These are phyloP conservation scores for Drosophila murphyi DNA, from an alignment of 1,140 invertebrate species.

Conservation along the genomic window DNA sequence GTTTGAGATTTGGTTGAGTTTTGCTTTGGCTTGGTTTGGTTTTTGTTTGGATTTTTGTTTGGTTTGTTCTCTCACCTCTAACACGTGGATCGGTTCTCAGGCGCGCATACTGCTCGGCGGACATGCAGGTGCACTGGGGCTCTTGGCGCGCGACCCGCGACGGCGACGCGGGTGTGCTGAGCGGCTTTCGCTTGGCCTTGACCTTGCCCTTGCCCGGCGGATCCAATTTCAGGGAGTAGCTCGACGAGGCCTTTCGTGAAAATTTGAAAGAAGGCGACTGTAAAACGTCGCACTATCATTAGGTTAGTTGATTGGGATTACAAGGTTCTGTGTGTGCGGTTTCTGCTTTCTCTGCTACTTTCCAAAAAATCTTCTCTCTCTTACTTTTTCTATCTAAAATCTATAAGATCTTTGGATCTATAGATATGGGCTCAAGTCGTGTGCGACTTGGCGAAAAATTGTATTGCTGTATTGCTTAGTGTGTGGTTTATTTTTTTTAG, in stretches of 20 bases:
- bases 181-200: conserved; percentile 93
- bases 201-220: conserved; percentile 93
- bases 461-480: conserved; percentile 32
- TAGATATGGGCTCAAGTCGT: conserved; percentile 23
- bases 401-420: conserved; percentile 7
- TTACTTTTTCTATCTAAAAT: conserved; percentile 27
- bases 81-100: conserved; percentile 94
- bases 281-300: conserved; percentile 88
- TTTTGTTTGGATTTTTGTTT: conserved; percentile 42
- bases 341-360: conserved; percentile 56
- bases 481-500: conserved; percentile 28
- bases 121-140: conserved; percentile 97
- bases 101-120: conserved; percentile 94
- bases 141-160: conserved; percentile 90
- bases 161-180: conserved; percentile 97
- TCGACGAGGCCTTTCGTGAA: conserved; percentile 97
- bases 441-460: conserved; percentile 28
- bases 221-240: conserved; percentile 97
- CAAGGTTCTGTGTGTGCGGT: conserved; percentile 85
- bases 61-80: conserved; percentile 85
- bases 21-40: conserved; percentile 11
- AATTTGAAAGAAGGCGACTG: conserved; percentile 99
- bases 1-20: conserved; percentile 16
- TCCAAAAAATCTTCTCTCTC: conserved; percentile 52
- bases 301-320: conserved; percentile 85